These are phyloP conservation scores for Sula dactylatra DNA, from an alignment of 2,113 vertebrate species.

Conservation along the genomic window DNA sequence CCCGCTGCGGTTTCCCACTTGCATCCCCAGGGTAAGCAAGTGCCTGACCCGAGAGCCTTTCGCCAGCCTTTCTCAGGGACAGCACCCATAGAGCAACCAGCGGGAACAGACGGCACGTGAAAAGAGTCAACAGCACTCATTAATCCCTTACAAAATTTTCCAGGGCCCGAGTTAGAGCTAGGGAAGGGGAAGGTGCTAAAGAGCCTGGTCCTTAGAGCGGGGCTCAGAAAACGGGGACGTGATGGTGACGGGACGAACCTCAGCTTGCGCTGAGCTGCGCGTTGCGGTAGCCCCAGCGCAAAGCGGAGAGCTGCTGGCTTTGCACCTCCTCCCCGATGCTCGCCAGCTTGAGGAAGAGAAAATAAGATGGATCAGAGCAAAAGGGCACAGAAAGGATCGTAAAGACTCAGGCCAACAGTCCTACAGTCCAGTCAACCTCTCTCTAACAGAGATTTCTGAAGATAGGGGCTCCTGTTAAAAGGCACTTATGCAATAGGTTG, in stretches of 20 bases:
- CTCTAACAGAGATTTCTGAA: neutral
- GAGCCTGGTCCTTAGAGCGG: neutral
- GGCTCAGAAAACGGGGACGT: fast-evolving
- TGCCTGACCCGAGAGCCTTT: neutral
- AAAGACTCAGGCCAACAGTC: neutral
- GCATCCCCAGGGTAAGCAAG: neutral
- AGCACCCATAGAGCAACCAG: neutral
- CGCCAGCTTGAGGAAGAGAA: fast-evolving
- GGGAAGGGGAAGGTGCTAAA: neutral
- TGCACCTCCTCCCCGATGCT: neutral
- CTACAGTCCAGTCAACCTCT: fast-evolving
- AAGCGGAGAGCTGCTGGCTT: neutral
- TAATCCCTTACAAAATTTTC: neutral
- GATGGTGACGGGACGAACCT: neutral
- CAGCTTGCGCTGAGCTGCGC: fast-evolving
- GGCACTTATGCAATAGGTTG: neutral
- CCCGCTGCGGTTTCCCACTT: neutral
- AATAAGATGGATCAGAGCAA: neutral
- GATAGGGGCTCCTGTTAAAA: neutral
- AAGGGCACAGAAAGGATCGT: neutral
- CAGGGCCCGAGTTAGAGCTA: neutral
- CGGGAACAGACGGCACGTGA: neutral
- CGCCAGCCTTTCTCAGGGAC: neutral
- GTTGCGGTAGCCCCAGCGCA: fast-evolving
- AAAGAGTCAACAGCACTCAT: neutral